Evolutionary conservation across 2,113 vertebrate genomes (phyloP).

Genomic region (Psammodynastes pulverulentus): DNA sequence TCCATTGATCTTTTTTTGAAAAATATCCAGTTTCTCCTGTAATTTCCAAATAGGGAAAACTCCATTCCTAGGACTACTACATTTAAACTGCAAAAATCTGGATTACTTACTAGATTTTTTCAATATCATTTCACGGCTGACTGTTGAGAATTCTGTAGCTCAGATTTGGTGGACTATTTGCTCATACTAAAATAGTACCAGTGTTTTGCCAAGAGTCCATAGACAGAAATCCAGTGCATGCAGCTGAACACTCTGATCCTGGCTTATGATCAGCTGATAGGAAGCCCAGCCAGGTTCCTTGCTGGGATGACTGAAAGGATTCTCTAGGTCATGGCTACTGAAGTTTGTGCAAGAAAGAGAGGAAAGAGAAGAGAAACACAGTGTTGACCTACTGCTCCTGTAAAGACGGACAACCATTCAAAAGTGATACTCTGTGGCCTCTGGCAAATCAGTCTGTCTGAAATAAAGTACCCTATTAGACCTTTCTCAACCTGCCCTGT

Average conservation of each 20-base stretch:
- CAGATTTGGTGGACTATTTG: background rate
- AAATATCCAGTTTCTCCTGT: background rate
- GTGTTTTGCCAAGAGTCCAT: background rate
- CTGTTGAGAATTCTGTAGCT: background rate
- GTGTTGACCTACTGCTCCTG: background rate
- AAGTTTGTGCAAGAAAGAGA: background rate
- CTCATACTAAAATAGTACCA: background rate
- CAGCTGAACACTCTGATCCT: background rate
- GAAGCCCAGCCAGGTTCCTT: background rate
- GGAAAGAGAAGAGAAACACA: background rate
- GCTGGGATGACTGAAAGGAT: background rate
- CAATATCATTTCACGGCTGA: background rate
- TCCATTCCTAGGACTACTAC: background rate
- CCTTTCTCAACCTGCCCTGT: background rate
- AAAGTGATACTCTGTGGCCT: background rate
- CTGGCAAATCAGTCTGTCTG: background rate
- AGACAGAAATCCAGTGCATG: background rate
- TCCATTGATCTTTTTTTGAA: background rate
- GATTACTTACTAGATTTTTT: background rate
- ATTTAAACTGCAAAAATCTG: background rate
- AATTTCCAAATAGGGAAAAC: background rate
- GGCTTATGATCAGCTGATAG: background rate
- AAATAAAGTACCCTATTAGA: background rate
- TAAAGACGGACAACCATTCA: background rate
- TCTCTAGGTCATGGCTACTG: background rate